These are phyloP conservation scores for Teleopsis dalmanni DNA, from an alignment of 1,140 invertebrate species.

Conservation along the genomic window DNA sequence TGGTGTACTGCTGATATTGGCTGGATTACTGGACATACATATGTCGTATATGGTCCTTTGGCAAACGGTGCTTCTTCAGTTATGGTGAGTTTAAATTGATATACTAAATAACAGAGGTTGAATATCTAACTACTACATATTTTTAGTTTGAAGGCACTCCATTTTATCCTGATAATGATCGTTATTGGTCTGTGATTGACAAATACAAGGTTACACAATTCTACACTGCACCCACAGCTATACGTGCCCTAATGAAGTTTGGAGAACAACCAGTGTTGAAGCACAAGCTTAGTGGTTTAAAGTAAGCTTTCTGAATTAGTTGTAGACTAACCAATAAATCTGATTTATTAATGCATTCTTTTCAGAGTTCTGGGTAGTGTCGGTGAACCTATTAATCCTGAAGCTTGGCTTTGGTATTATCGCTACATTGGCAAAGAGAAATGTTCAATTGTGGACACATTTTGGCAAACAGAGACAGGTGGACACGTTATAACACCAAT, in stretches of 20 bases:
- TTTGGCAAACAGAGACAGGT: conserved; percentile 99
- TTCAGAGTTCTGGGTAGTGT: conserved; percentile 83
- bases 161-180: conserved; percentile 78
- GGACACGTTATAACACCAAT: conserved; percentile 90
- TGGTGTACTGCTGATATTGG: conserved; percentile 99
- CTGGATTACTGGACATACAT: conserved; percentile 97
- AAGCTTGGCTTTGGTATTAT: conserved; percentile 98
- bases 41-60: conserved; percentile 90
- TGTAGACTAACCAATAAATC: background rate
- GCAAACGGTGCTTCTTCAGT: conserved; percentile 90
- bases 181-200: conserved; percentile 88
- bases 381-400: conserved; percentile 95
- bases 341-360: background rate
- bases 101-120: too few relatives aligned
- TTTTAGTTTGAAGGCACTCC: conserved; percentile 92
- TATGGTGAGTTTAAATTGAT: conserved; percentile 56
- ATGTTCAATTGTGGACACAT: conserved; percentile 93
- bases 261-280: conserved; percentile 70
- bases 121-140: conserved; percentile 17
- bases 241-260: conserved; percentile 92
- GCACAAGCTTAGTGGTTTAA: conserved; percentile 48
- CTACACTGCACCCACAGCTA: conserved; percentile 97
- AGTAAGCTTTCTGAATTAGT: conserved; percentile 30
- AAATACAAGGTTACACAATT: conserved; percentile 95
- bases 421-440: conserved; percentile 70